phyloP scores from a whole-genome alignment of 2,888 invertebrate species.

The Trichogramma evanescens region DNA sequence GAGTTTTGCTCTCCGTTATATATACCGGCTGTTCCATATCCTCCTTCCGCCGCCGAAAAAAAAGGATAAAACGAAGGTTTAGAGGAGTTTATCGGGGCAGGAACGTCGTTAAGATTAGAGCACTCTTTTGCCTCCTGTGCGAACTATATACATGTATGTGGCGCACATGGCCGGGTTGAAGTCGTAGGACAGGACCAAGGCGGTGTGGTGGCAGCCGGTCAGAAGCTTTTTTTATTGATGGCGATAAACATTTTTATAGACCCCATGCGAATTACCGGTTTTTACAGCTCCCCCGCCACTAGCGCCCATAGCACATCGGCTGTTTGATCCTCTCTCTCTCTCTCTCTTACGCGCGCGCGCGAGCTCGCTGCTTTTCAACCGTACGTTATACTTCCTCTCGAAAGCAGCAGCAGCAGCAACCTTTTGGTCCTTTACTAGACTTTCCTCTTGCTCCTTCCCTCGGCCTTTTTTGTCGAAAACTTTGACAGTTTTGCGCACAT shows the following conservation, averaged over 20 bases:
- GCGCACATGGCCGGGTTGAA: not conserved
- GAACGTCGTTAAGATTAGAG: slow-evolving; percentile 40
- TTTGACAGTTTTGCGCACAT: slow-evolving; percentile 4
- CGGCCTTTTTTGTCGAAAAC: not conserved
- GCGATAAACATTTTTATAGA: slow-evolving; percentile 46
- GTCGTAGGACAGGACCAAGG: slow-evolving; percentile 8
- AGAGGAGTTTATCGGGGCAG: slow-evolving; percentile 34
- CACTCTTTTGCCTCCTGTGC: slow-evolving; percentile 23
- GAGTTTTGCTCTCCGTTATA: too few species aligned
- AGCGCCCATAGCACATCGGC: too few species aligned
- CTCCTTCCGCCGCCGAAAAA: not conserved
- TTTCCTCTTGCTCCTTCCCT: not conserved
- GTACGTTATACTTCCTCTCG: not conserved
- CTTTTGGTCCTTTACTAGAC: not conserved
- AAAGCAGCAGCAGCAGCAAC: not conserved
- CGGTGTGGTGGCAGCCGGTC: slow-evolving; percentile 13
- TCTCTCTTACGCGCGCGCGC: not conserved
- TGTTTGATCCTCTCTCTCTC: not conserved
- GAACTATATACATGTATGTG: too few species aligned
- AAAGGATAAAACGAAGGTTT: not conserved
- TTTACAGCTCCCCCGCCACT: slow-evolving; percentile 31
- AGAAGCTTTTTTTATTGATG: slow-evolving; percentile 40
- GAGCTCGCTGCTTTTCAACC: not conserved
- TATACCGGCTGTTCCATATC: too few species aligned
- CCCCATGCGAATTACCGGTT: slow-evolving; percentile 43